These are phyloP conservation scores for Syndactyla subalaris DNA, from an alignment of 2,797 vertebrate species.

Conservation along the genomic window DNA sequence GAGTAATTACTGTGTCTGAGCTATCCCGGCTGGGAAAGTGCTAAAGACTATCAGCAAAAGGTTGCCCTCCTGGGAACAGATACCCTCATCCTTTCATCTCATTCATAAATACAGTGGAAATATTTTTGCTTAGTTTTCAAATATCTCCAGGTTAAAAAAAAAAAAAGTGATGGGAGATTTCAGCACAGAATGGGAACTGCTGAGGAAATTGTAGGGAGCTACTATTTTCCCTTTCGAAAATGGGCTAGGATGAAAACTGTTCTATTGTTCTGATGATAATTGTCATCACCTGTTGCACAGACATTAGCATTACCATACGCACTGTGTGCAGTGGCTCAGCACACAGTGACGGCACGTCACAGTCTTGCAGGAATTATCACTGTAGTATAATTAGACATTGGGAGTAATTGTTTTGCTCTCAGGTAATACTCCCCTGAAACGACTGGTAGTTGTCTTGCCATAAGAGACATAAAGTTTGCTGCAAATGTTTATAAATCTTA, in stretches of 20 bases:
- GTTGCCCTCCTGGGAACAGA: not conserved
- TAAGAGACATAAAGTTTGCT: not conserved
- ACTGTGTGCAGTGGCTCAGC: not conserved
- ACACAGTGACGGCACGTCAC: not conserved
- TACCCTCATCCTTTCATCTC: not conserved
- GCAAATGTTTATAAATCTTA: not conserved
- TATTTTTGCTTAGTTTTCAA: not conserved
- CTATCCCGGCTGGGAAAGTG: accelerated
- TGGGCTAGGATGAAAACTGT: not conserved
- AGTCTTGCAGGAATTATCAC: not conserved
- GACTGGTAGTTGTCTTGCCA: not conserved
- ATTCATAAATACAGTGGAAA: not conserved
- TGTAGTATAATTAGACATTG: not conserved
- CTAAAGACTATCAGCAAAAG: not conserved
- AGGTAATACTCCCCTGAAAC: not conserved
- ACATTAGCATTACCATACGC: accelerated
- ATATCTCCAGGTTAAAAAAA: not conserved
- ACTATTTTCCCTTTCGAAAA: not conserved
- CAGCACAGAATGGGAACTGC: not conserved
- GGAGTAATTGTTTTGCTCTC: not conserved
- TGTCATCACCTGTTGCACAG: not conserved
- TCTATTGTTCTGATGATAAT: not conserved
- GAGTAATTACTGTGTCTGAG: not conserved
- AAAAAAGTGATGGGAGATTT: not conserved
- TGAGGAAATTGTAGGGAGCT: not conserved